Base-by-base conservation (phyloP, 2,797 vertebrate species). In the Spinibarbus caldwelli region DNA sequence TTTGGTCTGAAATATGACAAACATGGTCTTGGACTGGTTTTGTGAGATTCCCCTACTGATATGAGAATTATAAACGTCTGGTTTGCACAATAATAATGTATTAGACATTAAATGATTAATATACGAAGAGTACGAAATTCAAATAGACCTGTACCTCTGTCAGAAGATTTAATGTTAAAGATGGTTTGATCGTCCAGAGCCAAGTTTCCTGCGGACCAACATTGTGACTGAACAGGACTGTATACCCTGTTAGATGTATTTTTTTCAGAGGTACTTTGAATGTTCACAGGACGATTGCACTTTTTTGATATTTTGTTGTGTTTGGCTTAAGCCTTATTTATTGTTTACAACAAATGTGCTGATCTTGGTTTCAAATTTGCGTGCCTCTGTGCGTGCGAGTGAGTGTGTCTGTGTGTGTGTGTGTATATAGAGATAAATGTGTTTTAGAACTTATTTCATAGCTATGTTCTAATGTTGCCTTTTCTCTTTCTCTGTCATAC, bases 301-400 rank as follows among this genome's bases (percentile, higher is more conserved):
- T 90, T 91, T 91, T 89, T 86, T 34, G 21, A 31, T 70, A 36
- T 77, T 77, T 73, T 43, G 9, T 76, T 80, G 66, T 88, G 68
- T 91, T 86, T 87, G 86, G 54, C 87, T 70, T 47, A 78, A 85
- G 92, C 91, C 91, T 93, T 93, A 93, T 94, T 94, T 94, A 94
- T 93, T 93, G 90, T 84, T 86, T 79, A 89, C 87, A 89, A 77
- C 86, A 83, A 54, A 79, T 43, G 84, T 89, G 82, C 66, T 64
- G 77, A 85, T 81, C 86, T 88, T 17, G 31, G 57, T 78, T 81
- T 82, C 29, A 81, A 73, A 38, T 89, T 47, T 62, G 14, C 23
- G 49, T 41, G 12, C 78, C n/a, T 80, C 29, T 77, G 11, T 21
- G 45, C 31, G 62, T 36, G 26, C 19, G 72, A 59, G 19, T 34